A percentile compares a stretch with the other conserved stretches of the same genome.
phyloP scores from a whole-genome alignment of 2,113 vertebrate species.

The Panthera tigris region DNA sequence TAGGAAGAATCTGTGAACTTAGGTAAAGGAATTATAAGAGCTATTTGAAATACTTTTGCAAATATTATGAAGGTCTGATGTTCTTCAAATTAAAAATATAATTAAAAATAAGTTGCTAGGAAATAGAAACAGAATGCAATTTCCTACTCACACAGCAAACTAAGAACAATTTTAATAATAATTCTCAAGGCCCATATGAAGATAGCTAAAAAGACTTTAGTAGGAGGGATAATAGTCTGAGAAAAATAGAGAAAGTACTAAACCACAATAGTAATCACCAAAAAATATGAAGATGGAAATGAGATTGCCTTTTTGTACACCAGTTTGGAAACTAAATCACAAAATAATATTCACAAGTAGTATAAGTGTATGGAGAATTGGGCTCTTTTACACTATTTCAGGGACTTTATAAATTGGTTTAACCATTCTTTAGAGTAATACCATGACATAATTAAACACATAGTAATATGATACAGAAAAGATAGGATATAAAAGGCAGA shows the following conservation, averaged over 20 bases:
- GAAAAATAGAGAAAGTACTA: background rate
- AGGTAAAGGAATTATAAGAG: background rate
- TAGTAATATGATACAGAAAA: too few species aligned
- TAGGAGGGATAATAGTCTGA: background rate
- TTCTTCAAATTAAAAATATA: slow-evolving; percentile 55
- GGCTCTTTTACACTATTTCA: background rate
- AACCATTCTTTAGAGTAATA: background rate
- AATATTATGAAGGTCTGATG: background rate
- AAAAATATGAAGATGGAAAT: slow-evolving; percentile 4
- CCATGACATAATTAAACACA: background rate
- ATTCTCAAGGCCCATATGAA: slow-evolving; percentile 18
- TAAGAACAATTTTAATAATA: slow-evolving; percentile 65
- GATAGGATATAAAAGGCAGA: too few species aligned
- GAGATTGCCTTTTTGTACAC: background rate
- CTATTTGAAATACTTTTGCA: slow-evolving; percentile 13
- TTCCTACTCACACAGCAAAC: slow-evolving; percentile 31
- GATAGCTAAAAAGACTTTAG: slow-evolving; percentile 29
- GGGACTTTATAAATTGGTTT: background rate
- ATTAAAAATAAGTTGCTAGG: slow-evolving; percentile 46
- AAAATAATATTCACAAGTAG: background rate
- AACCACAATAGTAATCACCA: background rate
- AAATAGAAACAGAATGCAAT: slow-evolving; percentile 53
- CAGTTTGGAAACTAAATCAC: background rate
- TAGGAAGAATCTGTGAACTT: background rate
- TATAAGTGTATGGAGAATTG: background rate